Percentiles rank a stretch among this genome's conserved stretches.
These are phyloP conservation scores for Mareca strepera DNA, from an alignment of 2,797 vertebrate genomes.

Conservation along the genomic window DNA sequence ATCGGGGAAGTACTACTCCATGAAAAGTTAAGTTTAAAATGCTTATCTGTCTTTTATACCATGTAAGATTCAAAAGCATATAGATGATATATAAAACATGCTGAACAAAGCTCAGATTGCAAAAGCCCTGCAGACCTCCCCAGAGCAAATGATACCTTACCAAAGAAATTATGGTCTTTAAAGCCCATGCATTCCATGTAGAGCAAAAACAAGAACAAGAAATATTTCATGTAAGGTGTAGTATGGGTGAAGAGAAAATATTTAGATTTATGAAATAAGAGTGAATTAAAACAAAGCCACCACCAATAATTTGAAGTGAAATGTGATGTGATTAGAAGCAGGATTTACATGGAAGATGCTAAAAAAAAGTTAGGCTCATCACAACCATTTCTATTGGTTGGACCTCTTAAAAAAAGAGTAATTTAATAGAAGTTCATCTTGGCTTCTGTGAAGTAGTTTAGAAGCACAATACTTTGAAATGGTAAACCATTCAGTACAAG, in stretches of 20 bases:
- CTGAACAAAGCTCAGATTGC: slow-evolving; percentile 20
- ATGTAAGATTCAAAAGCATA: not conserved
- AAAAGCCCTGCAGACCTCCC: slow-evolving; percentile 64
- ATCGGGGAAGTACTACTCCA: not conserved
- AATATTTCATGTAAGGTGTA: slow-evolving; percentile 77
- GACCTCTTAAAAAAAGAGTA: not conserved
- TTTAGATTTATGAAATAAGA: slow-evolving; percentile 51
- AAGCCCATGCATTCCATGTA: slow-evolving; percentile 85
- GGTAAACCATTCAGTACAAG: not conserved
- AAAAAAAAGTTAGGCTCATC: not conserved
- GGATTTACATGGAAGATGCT: slow-evolving; percentile 14
- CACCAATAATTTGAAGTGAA: slow-evolving; percentile 43
- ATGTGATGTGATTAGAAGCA: slow-evolving; percentile 56
- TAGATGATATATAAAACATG: not conserved
- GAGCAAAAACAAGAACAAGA: slow-evolving; percentile 83
- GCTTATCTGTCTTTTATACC: not conserved
- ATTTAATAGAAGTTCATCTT: not conserved
- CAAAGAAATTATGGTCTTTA: slow-evolving; percentile 89
- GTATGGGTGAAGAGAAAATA: slow-evolving; percentile 65
- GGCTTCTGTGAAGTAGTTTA: not conserved
- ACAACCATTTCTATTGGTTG: not conserved
- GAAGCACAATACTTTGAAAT: not conserved
- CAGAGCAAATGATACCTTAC: slow-evolving; percentile 85
- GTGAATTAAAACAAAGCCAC: slow-evolving; percentile 64
- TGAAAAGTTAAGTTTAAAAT: slow-evolving; percentile 13